phyloP scores from a whole-genome alignment of 2,888 invertebrate species.

The Panzeria rudis region DNA sequence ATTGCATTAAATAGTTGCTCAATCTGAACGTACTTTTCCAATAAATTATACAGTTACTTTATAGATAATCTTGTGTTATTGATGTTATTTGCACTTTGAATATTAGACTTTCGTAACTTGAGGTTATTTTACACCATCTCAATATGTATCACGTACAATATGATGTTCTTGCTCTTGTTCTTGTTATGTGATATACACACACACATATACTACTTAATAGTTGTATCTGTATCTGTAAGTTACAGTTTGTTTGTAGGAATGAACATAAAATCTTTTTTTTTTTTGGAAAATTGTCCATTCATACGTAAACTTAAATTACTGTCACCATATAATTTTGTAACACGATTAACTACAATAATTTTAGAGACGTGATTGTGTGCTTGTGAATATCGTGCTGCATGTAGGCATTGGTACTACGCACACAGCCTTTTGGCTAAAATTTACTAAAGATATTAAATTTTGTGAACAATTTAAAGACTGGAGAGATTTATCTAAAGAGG shows the following conservation, averaged over 20 bases:
- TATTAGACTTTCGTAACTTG: constrained; percentile 51
- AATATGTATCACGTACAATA: constrained; percentile 48
- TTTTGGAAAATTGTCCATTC: constrained; percentile 67
- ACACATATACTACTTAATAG: not conserved
- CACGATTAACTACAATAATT: constrained; percentile 64
- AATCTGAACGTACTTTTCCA: constrained; percentile 8
- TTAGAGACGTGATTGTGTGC: not conserved
- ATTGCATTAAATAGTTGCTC: too few species aligned
- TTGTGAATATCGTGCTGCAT: not conserved
- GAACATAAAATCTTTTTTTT: not conserved
- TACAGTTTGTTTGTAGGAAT: not conserved
- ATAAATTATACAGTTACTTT: constrained; percentile 22
- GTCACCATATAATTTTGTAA: constrained; percentile 70
- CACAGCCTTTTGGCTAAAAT: not conserved
- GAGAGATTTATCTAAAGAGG: not conserved
- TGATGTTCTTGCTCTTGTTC: constrained; percentile 16
- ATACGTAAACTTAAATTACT: constrained; percentile 71
- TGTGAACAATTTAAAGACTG: not conserved
- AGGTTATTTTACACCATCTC: constrained; percentile 55
- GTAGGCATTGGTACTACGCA: not conserved
- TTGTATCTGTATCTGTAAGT: constrained; percentile 3
- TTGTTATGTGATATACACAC: constrained; percentile 27
- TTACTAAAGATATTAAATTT: not conserved
- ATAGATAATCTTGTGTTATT: constrained; percentile 30
- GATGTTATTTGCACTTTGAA: constrained; percentile 49